Evolutionary conservation across 2,888 invertebrate genomes (phyloP).

Genomic region (Drosophila gaucha): DNA sequence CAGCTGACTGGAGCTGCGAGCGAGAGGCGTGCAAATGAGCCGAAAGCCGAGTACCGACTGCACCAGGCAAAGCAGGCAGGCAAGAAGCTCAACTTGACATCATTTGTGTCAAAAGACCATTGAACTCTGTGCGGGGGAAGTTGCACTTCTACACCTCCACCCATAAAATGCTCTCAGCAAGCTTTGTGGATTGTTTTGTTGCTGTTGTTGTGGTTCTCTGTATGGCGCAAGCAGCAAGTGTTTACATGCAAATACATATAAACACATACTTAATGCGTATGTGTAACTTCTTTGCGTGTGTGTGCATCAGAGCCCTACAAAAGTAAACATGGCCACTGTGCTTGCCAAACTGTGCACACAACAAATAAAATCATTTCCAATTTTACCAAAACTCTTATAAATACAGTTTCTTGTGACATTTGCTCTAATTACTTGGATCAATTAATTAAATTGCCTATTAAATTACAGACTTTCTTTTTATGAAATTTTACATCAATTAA

Average conservation of each 20-base stretch:
- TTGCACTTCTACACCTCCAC: constrained; percentile 27
- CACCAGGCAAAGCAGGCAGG: constrained; percentile 23
- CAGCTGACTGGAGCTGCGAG: constrained; percentile 46
- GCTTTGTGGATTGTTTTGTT: constrained; percentile 25
- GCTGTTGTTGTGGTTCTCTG: constrained; percentile 28
- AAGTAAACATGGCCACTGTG: constrained; percentile 5
- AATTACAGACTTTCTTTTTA: background rate
- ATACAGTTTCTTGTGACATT: no score
- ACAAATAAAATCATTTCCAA: background rate
- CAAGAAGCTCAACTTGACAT: constrained; percentile 83
- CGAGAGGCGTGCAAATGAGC: constrained; percentile 27
- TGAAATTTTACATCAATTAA: background rate
- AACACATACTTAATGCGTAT: constrained; percentile 5
- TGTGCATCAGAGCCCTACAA: background rate
- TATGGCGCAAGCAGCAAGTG: constrained; percentile 39
- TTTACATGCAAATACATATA: constrained; percentile 34
- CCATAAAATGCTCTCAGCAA: background rate
- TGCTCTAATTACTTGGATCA: no score
- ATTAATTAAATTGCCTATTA: no score
- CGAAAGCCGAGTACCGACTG: constrained; percentile 35
- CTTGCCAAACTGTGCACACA: constrained; percentile 1
- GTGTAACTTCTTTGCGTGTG: constrained; percentile 1
- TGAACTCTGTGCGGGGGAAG: constrained; percentile 79
- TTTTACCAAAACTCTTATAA: background rate
- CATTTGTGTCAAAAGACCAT: constrained; percentile 84